These are phyloP conservation scores for Gryllus bimaculatus DNA, from an alignment of 1,140 invertebrate genomes.

Conservation along the genomic window DNA sequence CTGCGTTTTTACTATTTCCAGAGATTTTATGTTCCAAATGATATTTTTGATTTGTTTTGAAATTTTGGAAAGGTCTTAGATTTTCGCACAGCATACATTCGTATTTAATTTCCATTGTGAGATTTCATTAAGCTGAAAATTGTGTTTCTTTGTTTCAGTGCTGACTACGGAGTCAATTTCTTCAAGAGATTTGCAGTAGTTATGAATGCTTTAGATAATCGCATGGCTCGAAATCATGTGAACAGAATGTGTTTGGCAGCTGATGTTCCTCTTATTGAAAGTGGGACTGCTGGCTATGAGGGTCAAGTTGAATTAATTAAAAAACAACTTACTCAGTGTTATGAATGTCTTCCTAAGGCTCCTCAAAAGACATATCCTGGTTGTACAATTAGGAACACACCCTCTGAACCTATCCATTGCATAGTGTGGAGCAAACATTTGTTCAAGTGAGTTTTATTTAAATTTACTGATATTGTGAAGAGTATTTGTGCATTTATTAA, in stretches of 20 bases:
- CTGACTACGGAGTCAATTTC: slow-evolving; percentile 83
- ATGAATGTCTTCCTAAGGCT: slow-evolving; percentile 90
- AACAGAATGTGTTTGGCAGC: slow-evolving; percentile 97
- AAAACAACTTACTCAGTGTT: slow-evolving; percentile 88
- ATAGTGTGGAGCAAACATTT: slow-evolving; percentile 99
- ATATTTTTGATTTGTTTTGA: too few species aligned
- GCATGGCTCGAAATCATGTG: slow-evolving; percentile 92
- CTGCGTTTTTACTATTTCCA: too few species aligned
- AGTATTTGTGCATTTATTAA: slow-evolving; percentile 6
- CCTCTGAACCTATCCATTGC: slow-evolving; percentile 98
- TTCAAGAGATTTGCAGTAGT: slow-evolving; percentile 90
- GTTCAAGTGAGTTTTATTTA: slow-evolving; percentile 69
- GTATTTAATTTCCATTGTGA: neutral
- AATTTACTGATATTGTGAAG: slow-evolving; percentile 9
- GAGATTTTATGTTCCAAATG: too few species aligned
- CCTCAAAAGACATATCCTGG: slow-evolving; percentile 90
- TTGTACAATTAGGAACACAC: slow-evolving; percentile 98
- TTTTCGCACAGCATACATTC: too few species aligned
- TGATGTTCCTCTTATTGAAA: slow-evolving; percentile 88
- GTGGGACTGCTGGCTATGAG: slow-evolving; percentile 91
- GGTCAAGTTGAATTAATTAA: slow-evolving; percentile 87
- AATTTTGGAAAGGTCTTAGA: too few species aligned
- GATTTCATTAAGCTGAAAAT: neutral
- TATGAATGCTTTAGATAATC: slow-evolving; percentile 96
- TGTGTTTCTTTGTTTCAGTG: slow-evolving; percentile 46